Base-by-base conservation (phyloP, 2,888 invertebrate genomes). In the Nomada goodeniana region DNA sequence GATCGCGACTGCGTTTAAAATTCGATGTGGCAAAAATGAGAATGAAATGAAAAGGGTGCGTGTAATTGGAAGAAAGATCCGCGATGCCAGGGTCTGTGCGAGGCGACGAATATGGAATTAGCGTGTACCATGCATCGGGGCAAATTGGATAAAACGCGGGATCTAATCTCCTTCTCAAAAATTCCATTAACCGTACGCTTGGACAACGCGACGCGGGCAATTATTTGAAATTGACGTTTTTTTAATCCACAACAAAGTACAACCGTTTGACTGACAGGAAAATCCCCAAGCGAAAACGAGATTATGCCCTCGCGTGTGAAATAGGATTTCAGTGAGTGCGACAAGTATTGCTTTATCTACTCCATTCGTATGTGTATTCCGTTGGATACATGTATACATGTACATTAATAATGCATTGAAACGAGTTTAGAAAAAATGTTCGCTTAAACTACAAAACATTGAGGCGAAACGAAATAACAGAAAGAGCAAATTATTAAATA, bases 111-210 rank as follows among this genome's bases (percentile, higher is more conserved):
- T 57, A 42, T 10, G 60, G 76, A 83, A 87, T 87, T 85, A 83
- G 36, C 72, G 79, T 18, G 75, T 64, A 77, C 73, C 80, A 64
- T 59, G 84, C 65, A 70, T 71, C 83, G 69, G 68, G 44, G 77
- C 69, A 82, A 89, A 89, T 89, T 87, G 87, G 84, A 84, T 85
- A 84, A 90, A 82, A 77, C 88, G 79, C 81, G 83, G 82, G 69
- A 83, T 83, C 85, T 93, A 93, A 93, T 92, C 93, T 91, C 91
- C 92, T 91, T 82, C 90, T 93, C 90, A 92, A 93, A 93, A 93
- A 93, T 93, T 93, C 93, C 93, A 93, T 93, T 93, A 93, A 89
- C 86, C 84, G 86, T 76, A 73, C 68, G 72, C 82, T 75, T 69
- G 80, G 74, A 82, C 88, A 79, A 86, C 76, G 72, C 72, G 72